Evolutionary conservation across 2,888 invertebrate genomes (phyloP).

Genomic region (Oligia strigilis): DNA sequence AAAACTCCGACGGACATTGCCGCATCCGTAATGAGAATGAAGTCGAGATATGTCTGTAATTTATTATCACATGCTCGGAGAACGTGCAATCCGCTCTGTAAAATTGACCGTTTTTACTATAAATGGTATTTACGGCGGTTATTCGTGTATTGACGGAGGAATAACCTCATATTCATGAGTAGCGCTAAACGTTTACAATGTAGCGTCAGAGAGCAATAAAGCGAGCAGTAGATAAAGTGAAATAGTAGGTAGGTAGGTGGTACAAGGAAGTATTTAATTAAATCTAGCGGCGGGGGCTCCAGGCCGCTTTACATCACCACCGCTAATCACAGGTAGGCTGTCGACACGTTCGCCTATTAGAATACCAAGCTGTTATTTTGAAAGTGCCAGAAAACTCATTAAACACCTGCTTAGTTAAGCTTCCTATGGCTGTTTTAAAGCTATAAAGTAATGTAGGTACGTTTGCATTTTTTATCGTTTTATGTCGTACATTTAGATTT

Average conservation of each 20-base stretch:
- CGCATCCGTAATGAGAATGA: conserved; percentile 90
- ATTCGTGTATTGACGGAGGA: conserved; percentile 59
- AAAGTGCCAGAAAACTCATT: conserved; percentile 77
- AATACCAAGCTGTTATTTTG: conserved; percentile 82
- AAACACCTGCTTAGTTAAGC: conserved; percentile 64
- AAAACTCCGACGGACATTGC: conserved; percentile 90
- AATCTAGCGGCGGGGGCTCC: conserved; percentile 83
- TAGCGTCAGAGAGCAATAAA: conserved; percentile 79
- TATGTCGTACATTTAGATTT: background rate
- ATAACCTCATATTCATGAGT: conserved; percentile 67
- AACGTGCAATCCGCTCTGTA: conserved; percentile 73
- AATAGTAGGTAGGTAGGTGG: conserved; percentile 84
- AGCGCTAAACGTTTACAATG: conserved; percentile 68
- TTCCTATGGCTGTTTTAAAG: conserved; percentile 48
- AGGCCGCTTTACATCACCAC: conserved; percentile 83
- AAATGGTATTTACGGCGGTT: conserved; percentile 61
- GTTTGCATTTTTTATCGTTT: conserved; percentile 1
- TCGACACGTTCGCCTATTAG: conserved; percentile 84
- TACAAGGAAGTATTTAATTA: conserved; percentile 89
- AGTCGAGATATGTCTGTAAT: conserved; percentile 88
- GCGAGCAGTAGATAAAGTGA: conserved; percentile 81
- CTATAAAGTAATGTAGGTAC: conserved; percentile 12
- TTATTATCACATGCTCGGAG: conserved; percentile 86
- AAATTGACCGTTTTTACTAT: conserved; percentile 81
- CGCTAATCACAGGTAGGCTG: conserved; percentile 88